Conservation (phyloP, 2,113 vertebrate species). For the Desmodus rotundus region DNA sequence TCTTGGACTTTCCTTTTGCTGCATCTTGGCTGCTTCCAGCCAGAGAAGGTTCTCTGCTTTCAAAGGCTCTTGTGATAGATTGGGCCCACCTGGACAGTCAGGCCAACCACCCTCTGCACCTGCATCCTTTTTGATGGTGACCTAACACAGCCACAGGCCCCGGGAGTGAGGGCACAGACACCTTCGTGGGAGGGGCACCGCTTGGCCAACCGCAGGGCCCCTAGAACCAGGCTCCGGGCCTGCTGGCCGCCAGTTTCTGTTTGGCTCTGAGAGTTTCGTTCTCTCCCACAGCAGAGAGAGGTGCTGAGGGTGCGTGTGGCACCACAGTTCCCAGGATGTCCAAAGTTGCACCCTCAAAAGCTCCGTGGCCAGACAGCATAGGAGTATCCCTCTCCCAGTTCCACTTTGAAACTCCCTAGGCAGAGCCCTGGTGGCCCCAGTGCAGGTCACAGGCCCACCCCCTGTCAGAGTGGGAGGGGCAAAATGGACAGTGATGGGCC, state of each 20-base stretch:
- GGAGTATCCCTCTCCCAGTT: fast-evolving
- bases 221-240: not conserved
- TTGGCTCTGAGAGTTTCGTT: not conserved
- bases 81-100: not conserved
- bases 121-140: not conserved
- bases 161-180: fast-evolving
- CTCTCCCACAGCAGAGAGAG: not conserved
- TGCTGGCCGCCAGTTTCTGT: too few relatives aligned
- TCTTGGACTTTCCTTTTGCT: not conserved
- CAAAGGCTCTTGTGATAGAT: not conserved
- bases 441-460: not conserved
- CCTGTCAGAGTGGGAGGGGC: not conserved
- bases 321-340: not conserved
- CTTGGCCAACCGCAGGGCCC: not conserved
- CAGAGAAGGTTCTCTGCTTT: not conserved
- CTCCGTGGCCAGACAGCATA: not conserved
- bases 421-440: too few relatives aligned
- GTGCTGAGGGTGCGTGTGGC: fast-evolving
- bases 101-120: not conserved
- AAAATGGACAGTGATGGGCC: not conserved
- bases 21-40: not conserved
- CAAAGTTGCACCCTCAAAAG: not conserved
- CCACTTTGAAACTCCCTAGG: not conserved
- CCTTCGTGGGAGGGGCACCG: not conserved
- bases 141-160: not conserved